Base-by-base conservation (phyloP, 2,888 invertebrate genomes). In the Ferrisia virgata region DNA sequence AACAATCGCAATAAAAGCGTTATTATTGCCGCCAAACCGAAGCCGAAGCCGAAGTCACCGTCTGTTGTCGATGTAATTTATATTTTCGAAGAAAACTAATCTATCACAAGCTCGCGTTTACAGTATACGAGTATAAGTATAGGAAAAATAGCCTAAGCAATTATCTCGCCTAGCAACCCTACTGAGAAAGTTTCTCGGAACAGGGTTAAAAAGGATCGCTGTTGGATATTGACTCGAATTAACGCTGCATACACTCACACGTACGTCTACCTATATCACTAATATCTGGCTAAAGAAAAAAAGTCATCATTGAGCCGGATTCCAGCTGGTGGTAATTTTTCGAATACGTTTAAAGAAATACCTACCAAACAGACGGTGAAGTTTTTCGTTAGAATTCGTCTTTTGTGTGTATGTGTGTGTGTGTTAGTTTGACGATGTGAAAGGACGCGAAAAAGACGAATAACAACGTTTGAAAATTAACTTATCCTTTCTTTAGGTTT, bases 251-350 rank as follows among this genome's bases (percentile, higher is more conserved):
- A 18, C 15, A 5, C 22, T 3, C 5, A 36, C 8, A 36, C 36
- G 8, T 36, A 36, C 36, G 36, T 36, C 8, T 36, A 47, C 47
- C 5, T 5, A 47, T 18, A 47, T 47, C 8, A 33, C 31, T 36
- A n/a, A 33, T 33, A 64, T 28, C 3, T n/a, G n/a, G n/a, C n/a
- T n/a, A n/a, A n/a, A 72, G n/a, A 72, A 72, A 72, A 72, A 33
- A 72, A 72, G 72, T 72, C 72, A 72, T 72, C 72, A n/a, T n/a
- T n/a, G n/a, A n/a, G 72, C 18, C n/a, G 58, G 58, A 64, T 64
- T 28, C 58, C 58, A 64, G 28, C 58, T 64, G 58, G 58, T 64
- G 11, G 58, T 64, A 28, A 47, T 47, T 47, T 47, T 47, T 47
- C 47, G 18, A 47, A 47, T 47, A 47, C 18, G 4, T 47, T 47